Evolutionary conservation across 2,113 vertebrate genomes (phyloP).

Genomic region (Mobula birostris): DNA sequence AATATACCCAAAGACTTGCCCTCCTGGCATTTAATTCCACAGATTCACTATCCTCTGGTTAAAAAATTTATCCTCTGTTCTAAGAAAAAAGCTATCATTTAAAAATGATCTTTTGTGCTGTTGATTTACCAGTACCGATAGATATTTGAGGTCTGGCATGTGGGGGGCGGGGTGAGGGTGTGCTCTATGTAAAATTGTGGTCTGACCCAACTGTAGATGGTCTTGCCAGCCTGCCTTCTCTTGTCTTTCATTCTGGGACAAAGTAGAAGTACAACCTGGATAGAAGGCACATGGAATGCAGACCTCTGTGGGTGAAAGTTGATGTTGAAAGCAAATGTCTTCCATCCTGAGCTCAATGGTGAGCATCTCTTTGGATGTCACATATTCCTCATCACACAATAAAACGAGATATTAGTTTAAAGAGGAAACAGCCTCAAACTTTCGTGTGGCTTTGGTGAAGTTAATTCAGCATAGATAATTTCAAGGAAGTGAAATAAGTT

Average conservation of each 20-base stretch:
- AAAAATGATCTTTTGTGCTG: background rate
- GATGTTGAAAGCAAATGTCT: background rate
- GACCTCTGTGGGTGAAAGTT: background rate
- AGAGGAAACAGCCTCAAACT: no score
- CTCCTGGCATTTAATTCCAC: no score
- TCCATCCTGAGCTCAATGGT: background rate
- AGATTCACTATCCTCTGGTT: no score
- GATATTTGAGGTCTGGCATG: background rate
- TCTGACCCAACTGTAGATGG: no score
- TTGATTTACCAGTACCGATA: background rate
- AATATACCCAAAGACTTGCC: no score
- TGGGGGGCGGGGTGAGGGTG: no score
- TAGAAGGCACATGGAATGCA: background rate
- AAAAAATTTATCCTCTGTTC: no score
- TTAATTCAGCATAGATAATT: background rate
- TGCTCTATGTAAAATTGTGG: no score
- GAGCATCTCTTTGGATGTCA: background rate
- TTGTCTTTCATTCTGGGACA: no score
- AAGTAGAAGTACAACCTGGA: background rate
- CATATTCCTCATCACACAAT: background rate
- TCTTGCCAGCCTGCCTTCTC: no score
- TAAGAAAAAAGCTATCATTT: no score
- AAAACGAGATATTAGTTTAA: background rate
- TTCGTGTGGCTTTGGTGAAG: background rate
- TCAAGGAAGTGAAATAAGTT: background rate